phyloP scores from a whole-genome alignment of 2,797 vertebrate species.

The Acomys russatus region DNA sequence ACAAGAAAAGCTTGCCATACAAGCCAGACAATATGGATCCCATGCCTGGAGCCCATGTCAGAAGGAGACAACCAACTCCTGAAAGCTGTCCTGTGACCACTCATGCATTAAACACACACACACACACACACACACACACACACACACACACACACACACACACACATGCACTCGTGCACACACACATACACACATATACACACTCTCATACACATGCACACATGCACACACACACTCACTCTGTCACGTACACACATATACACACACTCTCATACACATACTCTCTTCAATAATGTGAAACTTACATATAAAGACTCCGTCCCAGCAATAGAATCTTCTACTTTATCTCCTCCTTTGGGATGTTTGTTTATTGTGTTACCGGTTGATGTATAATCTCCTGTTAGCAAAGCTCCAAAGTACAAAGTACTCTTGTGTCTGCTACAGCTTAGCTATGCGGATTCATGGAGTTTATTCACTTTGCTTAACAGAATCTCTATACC shows the following conservation, averaged over 20 bases:
- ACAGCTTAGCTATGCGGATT: not conserved
- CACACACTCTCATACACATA: not conserved
- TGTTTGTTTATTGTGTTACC: not conserved
- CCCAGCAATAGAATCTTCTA: not conserved
- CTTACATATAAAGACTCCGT: not conserved
- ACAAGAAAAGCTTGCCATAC: not conserved
- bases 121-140: not conserved
- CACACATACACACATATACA: not conserved
- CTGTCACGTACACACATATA: not conserved
- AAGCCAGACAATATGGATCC: no score
- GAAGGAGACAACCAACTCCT: not conserved
- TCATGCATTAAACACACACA: not conserved
- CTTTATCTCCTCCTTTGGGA: not conserved
- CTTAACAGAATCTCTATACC: not conserved
- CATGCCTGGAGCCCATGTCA: no score
- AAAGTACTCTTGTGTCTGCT: not conserved
- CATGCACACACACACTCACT: not conserved
- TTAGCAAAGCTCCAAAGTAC: not conserved
- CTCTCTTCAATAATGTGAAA: not conserved
- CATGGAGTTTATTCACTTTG: not conserved
- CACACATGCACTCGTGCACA: no score
- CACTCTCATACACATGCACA: rapidly evolving
- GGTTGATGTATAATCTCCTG: not conserved
- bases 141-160: not conserved
- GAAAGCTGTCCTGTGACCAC: not conserved